Evolutionary conservation across 2,797 vertebrate species (phyloP), one percentile per base, ranked within the genome.

Genomic region (Poecilia wingei): DNA sequence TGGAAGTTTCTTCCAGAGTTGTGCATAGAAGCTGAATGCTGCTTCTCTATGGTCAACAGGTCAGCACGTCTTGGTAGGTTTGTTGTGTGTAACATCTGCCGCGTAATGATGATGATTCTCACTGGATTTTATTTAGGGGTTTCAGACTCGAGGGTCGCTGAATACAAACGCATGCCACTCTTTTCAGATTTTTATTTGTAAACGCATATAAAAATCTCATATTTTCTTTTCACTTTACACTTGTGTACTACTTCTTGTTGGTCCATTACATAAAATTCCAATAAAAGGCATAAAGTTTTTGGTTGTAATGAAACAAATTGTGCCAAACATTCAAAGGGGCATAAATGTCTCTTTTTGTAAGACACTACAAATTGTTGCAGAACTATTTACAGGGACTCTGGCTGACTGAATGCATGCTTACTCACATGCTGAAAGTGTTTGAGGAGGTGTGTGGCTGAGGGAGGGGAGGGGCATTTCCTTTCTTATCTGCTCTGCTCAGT

Each of bases 401-500:
- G 83, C 89, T 89, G 76, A 85, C 80, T 81, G 81, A 90, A 92
- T 83, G 83, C 89, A 89, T 81, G 85, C 89, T 88, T 86, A 76
- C 83, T 87, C 49, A 12, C 85, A 86, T 89, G 93, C 93, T 93
- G 91, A 94, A 91, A 77, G 82, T 91, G 90, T 90, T 90, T 75
- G 80, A 83, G 79, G 84, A 81, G 57, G 74, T 77, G 82, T 77
- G 80, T 78, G 86, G 77, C 66, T 79, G 78, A 82, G 82, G 79
- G 90, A 91, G 86, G 25, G 90, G 93, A 93, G 92, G 93, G 91
- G 91, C 89, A 71, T 89, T 91, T 90, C 83, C 89, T 92, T 91
- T 89, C 89, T 79, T 93, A 91, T 93, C 90, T 89, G 82, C 89
- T 91, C 84, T 86, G 79, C 87, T 90, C 89, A 82, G 87, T 88